Evolutionary conservation across 2,797 vertebrate genomes (phyloP).

Genomic region (Huso huso): DNA sequence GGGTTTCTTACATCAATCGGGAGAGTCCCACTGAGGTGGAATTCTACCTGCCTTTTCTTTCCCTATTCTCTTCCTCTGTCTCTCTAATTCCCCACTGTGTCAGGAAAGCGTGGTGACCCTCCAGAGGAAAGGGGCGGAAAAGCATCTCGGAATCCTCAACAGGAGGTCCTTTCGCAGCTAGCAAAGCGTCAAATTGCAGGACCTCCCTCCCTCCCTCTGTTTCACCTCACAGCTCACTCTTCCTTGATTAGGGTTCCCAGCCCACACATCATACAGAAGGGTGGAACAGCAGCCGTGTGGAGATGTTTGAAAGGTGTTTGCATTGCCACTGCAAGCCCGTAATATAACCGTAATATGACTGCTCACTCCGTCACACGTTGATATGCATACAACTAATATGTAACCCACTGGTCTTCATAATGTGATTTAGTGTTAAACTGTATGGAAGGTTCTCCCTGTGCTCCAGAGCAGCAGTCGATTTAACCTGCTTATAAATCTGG

Average conservation of each 20-base stretch:
- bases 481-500: no score
- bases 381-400: no score
- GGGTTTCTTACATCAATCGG: no score
- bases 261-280: neutral
- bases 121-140: neutral
- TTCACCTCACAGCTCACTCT: slow-evolving; percentile 1
- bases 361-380: no score
- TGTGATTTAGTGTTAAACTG: no score
- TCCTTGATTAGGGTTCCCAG: neutral
- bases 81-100: neutral
- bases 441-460: no score
- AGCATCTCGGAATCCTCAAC: neutral
- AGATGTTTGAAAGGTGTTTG: neutral
- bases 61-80: slow-evolving; percentile 3
- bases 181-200: slow-evolving; percentile 14
- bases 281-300: neutral
- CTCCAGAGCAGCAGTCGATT: no score
- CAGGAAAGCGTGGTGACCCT: neutral
- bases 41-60: slow-evolving; percentile 8
- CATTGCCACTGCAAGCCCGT: no score
- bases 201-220: slow-evolving; percentile 9
- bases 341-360: no score
- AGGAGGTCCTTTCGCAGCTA: slow-evolving; percentile 10
- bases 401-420: no score
- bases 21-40: neutral